Evolutionary conservation across 2,888 invertebrate species (phyloP).

Genomic region (Criorhina ranunculi): DNA sequence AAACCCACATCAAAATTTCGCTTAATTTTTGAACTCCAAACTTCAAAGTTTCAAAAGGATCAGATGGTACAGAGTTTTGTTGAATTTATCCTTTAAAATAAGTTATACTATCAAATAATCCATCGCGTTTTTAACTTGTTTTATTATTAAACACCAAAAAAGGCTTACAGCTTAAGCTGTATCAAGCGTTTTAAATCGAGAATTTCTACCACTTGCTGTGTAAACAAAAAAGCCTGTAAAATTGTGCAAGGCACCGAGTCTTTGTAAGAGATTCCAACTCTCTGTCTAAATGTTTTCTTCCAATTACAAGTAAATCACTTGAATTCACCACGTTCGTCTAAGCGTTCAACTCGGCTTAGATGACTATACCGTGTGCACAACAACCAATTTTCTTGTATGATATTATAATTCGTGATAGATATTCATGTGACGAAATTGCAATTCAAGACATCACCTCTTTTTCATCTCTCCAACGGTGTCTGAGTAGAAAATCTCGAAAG

Average conservation of each 20-base stretch:
- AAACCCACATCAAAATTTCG: no score
- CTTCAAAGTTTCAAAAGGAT: no score
- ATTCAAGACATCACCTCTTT: constrained; percentile 5
- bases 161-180: no score
- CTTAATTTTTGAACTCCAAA: no score
- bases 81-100: no score
- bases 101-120: no score
- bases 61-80: no score
- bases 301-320: constrained; percentile 58
- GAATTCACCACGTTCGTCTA: constrained; percentile 4
- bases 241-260: constrained; percentile 40
- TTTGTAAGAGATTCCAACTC: constrained; percentile 24
- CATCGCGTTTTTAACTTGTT: no score
- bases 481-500: constrained; percentile 49
- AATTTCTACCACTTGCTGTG: neutral
- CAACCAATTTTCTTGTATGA: constrained; percentile 35
- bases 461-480: constrained; percentile 1
- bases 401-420: constrained; percentile 44
- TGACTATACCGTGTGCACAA: constrained; percentile 11
- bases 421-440: constrained; percentile 53
- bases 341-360: constrained; percentile 22
- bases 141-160: no score
- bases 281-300: constrained; percentile 37
- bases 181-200: no score
- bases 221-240: constrained; percentile 5